phyloP scores from a whole-genome alignment of 2,113 vertebrate species.

The Vireo altiloquus region DNA sequence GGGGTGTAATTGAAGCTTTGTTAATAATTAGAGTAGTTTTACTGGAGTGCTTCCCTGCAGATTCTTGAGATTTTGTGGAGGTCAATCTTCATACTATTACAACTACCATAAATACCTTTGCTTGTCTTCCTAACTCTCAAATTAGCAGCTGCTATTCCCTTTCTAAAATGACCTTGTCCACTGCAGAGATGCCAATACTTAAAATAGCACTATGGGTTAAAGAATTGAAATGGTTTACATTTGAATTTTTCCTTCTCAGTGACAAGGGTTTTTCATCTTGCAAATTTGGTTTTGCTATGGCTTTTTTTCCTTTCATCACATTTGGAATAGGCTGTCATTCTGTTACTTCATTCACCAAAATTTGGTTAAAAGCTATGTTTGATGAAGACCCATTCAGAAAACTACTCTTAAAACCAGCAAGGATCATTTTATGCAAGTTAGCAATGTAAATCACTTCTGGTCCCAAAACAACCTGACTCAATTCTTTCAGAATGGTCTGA shows the following conservation, averaged over 20 bases:
- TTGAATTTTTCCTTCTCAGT: not conserved
- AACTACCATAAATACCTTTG: conserved; percentile 46
- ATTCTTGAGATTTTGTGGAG: conserved; percentile 37
- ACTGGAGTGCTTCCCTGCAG: conserved; percentile 3
- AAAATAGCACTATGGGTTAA: not conserved
- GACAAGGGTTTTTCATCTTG: not conserved
- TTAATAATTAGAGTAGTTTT: conserved; percentile 15
- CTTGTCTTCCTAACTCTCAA: conserved; percentile 1
- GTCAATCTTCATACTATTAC: not conserved
- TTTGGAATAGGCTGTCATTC: not conserved
- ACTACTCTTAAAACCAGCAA: not conserved
- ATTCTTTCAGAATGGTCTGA: not conserved
- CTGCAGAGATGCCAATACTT: not conserved
- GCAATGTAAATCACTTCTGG: not conserved
- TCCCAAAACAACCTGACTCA: not conserved
- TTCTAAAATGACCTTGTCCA: conserved; percentile 21
- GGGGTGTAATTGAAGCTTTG: conserved; percentile 24
- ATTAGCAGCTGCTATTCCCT: conserved; percentile 55
- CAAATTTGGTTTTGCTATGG: not conserved
- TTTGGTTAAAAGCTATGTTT: not conserved
- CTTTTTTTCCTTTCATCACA: not conserved
- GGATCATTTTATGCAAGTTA: not conserved
- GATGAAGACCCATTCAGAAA: not conserved
- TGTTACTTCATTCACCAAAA: not conserved
- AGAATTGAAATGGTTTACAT: not conserved